Percentiles rank a stretch among this genome's conserved stretches.
Conservation (phyloP, 1,140 invertebrate species). For the Dreissena polymorpha region DNA sequence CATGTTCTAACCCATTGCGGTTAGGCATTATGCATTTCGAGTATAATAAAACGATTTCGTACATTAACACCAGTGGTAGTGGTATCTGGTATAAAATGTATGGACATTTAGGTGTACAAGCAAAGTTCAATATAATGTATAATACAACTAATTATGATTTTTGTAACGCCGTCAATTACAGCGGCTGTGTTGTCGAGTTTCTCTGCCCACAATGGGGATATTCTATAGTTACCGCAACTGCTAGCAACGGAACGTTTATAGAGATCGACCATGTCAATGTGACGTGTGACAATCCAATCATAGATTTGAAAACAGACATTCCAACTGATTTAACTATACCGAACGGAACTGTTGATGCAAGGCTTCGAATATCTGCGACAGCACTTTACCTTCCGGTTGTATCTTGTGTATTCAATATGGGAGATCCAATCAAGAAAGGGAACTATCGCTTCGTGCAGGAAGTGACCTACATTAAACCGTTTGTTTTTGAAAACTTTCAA, state of each 20-base stretch:
- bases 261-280: slow-evolving; percentile 39
- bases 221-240: slow-evolving; percentile 4
- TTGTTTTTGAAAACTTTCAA: slow-evolving; percentile 28
- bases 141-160: background rate
- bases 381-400: slow-evolving; percentile 27
- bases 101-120: slow-evolving; percentile 5
- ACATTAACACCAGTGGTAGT: slow-evolving; percentile 11
- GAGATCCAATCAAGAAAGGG: slow-evolving; percentile 26
- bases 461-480: slow-evolving; percentile 21
- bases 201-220: slow-evolving; percentile 40
- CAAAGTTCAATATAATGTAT: background rate
- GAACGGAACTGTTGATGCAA: slow-evolving; percentile 30
- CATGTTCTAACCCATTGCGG: background rate
- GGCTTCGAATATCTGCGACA: slow-evolving; percentile 4
- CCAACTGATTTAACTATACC: slow-evolving; percentile 26
- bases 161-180: background rate
- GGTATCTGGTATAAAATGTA: slow-evolving; percentile 34
- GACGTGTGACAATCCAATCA: slow-evolving; percentile 47
- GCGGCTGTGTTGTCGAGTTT: slow-evolving; percentile 27
- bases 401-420: slow-evolving; percentile 37
- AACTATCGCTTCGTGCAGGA: background rate
- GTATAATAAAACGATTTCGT: slow-evolving; percentile 36
- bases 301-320: background rate
- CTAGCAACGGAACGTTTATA: slow-evolving; percentile 40
- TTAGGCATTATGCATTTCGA: slow-evolving; percentile 47